Conservation (phyloP, 2,888 invertebrate genomes). For the Volucella zonaria region DNA sequence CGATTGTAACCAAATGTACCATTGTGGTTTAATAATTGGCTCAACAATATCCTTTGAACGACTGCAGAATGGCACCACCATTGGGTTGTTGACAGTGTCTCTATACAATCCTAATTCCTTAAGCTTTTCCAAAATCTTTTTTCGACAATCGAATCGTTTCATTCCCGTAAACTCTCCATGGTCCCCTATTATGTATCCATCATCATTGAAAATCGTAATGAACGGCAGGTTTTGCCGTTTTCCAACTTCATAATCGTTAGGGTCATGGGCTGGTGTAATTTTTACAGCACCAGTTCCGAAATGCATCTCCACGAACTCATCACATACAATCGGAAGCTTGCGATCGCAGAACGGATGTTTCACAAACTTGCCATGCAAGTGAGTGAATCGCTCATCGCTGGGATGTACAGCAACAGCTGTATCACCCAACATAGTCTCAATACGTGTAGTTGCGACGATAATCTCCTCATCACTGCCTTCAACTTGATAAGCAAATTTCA, state of each 20-base stretch:
- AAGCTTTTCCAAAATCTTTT: slow-evolving; percentile 90
- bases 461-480: slow-evolving; percentile 87
- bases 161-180: slow-evolving; percentile 92
- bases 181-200: slow-evolving; percentile 91
- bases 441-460: slow-evolving; percentile 97
- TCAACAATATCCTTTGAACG: slow-evolving; percentile 99
- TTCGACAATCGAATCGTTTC: slow-evolving; percentile 95
- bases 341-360: slow-evolving; percentile 94
- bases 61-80: slow-evolving; percentile 98
- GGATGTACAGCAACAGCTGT: slow-evolving; percentile 99
- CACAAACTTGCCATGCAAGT: slow-evolving; percentile 91
- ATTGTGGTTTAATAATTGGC: slow-evolving; percentile 97
- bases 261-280: slow-evolving; percentile 99
- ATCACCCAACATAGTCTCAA: slow-evolving; percentile 99
- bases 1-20: slow-evolving; percentile 84
- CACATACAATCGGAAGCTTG: slow-evolving; percentile 93
- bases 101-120: slow-evolving; percentile 88
- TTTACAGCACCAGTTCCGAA: slow-evolving; percentile 99
- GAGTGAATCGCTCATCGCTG: slow-evolving; percentile 91
- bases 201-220: slow-evolving; percentile 94
- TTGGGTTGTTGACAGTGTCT: slow-evolving; percentile 93
- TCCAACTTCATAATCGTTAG: slow-evolving; percentile 97
- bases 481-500: slow-evolving; percentile 95
- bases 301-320: slow-evolving; percentile 95
- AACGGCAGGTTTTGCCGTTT: slow-evolving; percentile 93